A percentile compares a stretch with the other conserved stretches of the same genome.
phyloP scores from a whole-genome alignment of 2,113 vertebrate genomes.

The Ia io region DNA sequence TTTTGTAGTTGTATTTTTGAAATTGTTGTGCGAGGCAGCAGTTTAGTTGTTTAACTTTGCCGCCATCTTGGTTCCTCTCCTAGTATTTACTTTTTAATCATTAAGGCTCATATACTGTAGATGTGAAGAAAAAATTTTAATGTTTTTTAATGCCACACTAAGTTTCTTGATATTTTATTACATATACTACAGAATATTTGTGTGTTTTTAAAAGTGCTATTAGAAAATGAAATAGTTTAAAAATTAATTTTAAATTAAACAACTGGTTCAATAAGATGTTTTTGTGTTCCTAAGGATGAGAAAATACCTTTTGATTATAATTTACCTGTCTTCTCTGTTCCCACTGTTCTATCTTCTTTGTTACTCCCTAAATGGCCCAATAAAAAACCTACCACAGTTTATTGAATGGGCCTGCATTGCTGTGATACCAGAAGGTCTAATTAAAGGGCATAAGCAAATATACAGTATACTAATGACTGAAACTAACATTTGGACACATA shows the following conservation, averaged over 20 bases:
- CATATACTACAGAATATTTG: neutral
- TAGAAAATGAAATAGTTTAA: neutral
- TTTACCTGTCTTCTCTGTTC: neutral
- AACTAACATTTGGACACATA: neutral
- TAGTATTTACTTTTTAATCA: slow-evolving; percentile 6
- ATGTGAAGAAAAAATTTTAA: neutral
- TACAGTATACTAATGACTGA: neutral
- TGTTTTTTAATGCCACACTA: neutral
- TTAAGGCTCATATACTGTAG: neutral
- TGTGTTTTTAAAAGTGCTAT: neutral
- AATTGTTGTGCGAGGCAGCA: too few species aligned
- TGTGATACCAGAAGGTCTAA: neutral
- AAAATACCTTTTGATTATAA: neutral
- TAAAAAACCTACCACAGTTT: slow-evolving; percentile 4
- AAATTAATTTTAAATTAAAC: neutral
- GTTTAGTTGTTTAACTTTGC: too few species aligned
- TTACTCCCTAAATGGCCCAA: neutral
- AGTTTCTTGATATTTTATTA: neutral
- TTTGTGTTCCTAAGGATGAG: neutral
- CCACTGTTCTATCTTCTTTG: neutral
- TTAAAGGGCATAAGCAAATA: neutral
- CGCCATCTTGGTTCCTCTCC: too few species aligned
- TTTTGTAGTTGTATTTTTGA: too few species aligned
- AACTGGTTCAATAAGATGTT: neutral
- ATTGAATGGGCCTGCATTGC: neutral